Percentiles rank a stretch among this genome's conserved stretches.
phyloP scores from a whole-genome alignment of 2,888 invertebrate genomes.

The Dolomedes plantarius region DNA sequence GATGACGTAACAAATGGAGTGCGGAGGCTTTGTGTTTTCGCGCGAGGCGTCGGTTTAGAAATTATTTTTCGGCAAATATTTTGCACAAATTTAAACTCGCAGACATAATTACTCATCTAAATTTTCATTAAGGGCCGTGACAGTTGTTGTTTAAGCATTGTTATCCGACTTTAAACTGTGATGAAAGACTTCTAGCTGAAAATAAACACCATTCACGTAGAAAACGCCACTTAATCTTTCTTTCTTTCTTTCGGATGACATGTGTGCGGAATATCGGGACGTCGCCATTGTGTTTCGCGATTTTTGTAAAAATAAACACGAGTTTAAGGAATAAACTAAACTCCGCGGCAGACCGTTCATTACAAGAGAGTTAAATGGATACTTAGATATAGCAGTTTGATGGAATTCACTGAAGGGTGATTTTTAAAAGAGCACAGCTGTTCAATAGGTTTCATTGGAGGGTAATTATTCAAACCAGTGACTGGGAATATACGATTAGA shows the following conservation, averaged over 20 bases:
- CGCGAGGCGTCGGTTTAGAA: slow-evolving; percentile 3
- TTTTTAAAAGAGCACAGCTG: too few relatives aligned
- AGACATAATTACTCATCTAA: slow-evolving; percentile 6
- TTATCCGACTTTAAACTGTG: neutral
- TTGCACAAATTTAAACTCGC: neutral
- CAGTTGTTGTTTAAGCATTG: neutral
- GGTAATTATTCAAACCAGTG: too few relatives aligned
- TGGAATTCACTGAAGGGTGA: too few relatives aligned
- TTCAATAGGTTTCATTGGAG: too few relatives aligned
- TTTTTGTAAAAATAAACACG: too few relatives aligned
- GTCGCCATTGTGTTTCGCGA: too few relatives aligned
- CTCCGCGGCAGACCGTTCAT: too few relatives aligned
- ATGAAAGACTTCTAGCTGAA: neutral
- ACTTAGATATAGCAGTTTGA: too few relatives aligned
- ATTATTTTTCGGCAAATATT: slow-evolving; percentile 7
- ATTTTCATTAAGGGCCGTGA: neutral
- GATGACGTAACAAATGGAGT: neutral
- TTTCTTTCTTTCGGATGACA: neutral
- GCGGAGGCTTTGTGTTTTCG: neutral
- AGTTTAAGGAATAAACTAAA: too few relatives aligned
- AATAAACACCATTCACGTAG: neutral
- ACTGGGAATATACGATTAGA: too few relatives aligned
- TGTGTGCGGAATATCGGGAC: too few relatives aligned
- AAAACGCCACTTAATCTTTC: neutral
- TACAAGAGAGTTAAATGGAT: too few relatives aligned